phyloP scores from a whole-genome alignment of 37 sponge, comb jelly and placozoan genomes.

The Haliclona indistincta region DNA sequence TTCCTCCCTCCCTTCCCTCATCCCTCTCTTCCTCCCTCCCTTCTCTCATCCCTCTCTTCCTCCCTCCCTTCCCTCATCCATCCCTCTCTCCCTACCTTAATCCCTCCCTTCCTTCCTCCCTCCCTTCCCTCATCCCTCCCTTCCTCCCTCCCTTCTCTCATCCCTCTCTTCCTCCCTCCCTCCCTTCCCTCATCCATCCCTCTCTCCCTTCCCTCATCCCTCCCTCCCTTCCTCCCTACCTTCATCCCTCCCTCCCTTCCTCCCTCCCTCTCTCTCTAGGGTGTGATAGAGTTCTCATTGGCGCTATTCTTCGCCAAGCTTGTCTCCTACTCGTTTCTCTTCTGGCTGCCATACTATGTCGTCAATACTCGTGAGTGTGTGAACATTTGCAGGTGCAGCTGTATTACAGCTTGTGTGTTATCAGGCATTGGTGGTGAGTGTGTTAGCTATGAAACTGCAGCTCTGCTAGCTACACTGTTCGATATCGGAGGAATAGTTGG shows the following conservation, averaged over 20 bases:
- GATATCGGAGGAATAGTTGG: not conserved
- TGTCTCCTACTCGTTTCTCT: not conserved
- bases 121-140: not conserved
- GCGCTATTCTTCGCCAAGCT: not conserved
- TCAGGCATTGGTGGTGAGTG: not conserved
- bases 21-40: not conserved
- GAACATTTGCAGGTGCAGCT: not conserved
- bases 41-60: not conserved
- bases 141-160: not conserved
- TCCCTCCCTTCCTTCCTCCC: not conserved
- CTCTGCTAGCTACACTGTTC: not conserved
- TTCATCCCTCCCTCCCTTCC: too few species aligned
- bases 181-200: too few species aligned
- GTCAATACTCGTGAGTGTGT: not conserved
- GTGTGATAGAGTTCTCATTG: not conserved
- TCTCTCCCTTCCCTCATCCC: too few species aligned
- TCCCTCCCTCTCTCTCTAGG: too few species aligned
- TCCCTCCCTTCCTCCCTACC: too few species aligned
- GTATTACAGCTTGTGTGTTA: not conserved
- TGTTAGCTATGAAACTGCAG: not conserved
- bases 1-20: not conserved
- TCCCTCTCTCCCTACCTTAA: too few species aligned
- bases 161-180: not conserved
- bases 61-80: not conserved
- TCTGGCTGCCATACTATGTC: not conserved